These are phyloP conservation scores for Ammodytes marinus DNA, from an alignment of 2,113 vertebrate genomes.

Conservation along the genomic window DNA sequence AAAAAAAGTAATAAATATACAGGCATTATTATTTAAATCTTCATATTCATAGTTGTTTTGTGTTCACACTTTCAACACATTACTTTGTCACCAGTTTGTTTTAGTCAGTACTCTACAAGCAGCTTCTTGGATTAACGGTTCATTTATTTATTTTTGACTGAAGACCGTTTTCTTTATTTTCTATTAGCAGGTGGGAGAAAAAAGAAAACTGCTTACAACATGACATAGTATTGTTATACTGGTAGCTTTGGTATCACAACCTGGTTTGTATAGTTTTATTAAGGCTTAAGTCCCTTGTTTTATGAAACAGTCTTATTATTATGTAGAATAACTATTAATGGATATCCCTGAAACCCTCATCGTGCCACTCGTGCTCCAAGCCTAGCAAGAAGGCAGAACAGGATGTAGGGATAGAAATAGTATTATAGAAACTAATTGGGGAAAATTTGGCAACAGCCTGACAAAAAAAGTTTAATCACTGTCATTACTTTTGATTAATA, in stretches of 20 bases:
- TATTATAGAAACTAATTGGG: slow-evolving; percentile 60
- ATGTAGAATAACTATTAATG: slow-evolving; percentile 21
- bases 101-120: not conserved
- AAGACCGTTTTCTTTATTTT: not conserved
- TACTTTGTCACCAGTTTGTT: not conserved
- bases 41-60: slow-evolving; percentile 3
- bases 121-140: slow-evolving; percentile 9
- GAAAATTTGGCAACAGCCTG: slow-evolving; percentile 56
- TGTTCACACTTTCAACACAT: not conserved
- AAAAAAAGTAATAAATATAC: not conserved
- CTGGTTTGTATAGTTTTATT: slow-evolving; percentile 13
- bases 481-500: slow-evolving; percentile 72
- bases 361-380: slow-evolving; percentile 7
- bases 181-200: not conserved
- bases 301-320: not conserved
- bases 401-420: slow-evolving; percentile 51
- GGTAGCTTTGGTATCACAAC: not conserved
- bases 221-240: not conserved
- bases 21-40: slow-evolving; percentile 11
- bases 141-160: not conserved
- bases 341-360: not conserved
- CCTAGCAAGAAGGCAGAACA: slow-evolving; percentile 32
- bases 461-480: slow-evolving; percentile 66
- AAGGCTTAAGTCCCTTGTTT: not conserved
- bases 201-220: not conserved